Conservation (phyloP, 1,140 invertebrate genomes). For the Anastrepha ludens region DNA sequence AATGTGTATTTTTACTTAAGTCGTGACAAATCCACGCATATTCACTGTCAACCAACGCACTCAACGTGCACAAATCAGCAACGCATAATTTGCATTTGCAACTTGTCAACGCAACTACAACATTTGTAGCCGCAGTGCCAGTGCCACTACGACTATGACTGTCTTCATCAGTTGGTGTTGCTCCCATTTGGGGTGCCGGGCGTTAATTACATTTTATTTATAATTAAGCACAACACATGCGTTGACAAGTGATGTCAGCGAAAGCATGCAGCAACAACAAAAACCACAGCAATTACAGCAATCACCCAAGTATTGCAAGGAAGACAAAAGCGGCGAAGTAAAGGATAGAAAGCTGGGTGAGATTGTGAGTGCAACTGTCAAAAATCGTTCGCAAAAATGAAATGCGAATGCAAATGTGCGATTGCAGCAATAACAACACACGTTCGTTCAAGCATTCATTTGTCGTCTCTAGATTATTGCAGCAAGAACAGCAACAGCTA, state of each 20-base stretch:
- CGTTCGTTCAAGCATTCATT: constrained; percentile 26
- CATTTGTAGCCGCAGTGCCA: neutral
- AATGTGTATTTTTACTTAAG: constrained; percentile 37
- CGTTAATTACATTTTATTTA: constrained; percentile 58
- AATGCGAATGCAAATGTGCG: constrained; percentile 37
- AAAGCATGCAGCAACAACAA: neutral
- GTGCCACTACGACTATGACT: neutral
- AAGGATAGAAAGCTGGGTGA: neutral
- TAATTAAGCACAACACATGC: constrained; percentile 55
- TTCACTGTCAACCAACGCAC: constrained; percentile 48
- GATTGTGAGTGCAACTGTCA: constrained; percentile 33
- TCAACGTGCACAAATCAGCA: constrained; percentile 31
- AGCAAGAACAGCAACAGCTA: neutral
- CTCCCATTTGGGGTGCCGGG: constrained; percentile 33
- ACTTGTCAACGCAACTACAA: constrained; percentile 36
- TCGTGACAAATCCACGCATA: constrained; percentile 37
- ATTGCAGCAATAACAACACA: constrained; percentile 16
- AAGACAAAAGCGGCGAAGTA: neutral
- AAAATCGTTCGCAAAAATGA: constrained; percentile 40
- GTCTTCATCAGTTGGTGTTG: constrained; percentile 24
- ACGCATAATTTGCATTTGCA: constrained; percentile 43
- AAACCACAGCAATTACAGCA: neutral
- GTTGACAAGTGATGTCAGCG: constrained; percentile 56
- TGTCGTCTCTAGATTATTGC: neutral
- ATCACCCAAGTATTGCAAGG: neutral